A percentile compares a stretch with the other conserved stretches of the same genome.
These are phyloP conservation scores for Mesorhabditis spiculigera DNA, from an alignment of 2,888 invertebrate genomes.

Conservation along the genomic window DNA sequence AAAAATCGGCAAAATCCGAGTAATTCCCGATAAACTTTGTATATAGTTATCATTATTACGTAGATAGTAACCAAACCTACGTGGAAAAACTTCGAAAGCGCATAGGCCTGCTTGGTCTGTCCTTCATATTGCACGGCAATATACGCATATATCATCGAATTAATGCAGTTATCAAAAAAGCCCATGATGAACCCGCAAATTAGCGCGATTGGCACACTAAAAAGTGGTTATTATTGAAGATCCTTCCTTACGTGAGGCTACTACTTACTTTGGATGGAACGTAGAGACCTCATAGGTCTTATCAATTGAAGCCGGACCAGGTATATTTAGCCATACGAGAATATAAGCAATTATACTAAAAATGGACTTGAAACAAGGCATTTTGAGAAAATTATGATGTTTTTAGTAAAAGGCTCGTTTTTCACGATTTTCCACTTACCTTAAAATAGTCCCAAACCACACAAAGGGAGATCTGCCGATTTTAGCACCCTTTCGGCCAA, in stretches of 20 bases:
- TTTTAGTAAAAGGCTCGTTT: too few species aligned
- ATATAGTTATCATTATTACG: too few species aligned
- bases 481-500: not conserved
- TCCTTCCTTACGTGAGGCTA: too few species aligned
- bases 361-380: too few species aligned
- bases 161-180: not conserved
- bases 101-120: not conserved
- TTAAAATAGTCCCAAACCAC: not conserved
- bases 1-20: too few species aligned
- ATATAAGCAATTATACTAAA: constrained; percentile 1
- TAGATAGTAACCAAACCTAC: not conserved
- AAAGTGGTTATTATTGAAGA: too few species aligned
- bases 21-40: too few species aligned
- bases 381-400: too few species aligned
- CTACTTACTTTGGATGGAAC: not conserved
- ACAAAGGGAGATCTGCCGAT: not conserved
- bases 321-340: not conserved
- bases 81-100: not conserved
- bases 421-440: not conserved
- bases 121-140: not conserved
- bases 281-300: not conserved
- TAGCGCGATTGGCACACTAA: not conserved
- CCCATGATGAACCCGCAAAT: not conserved
- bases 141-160: not conserved
- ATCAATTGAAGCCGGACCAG: not conserved